Conservation (phyloP, 1,140 invertebrate genomes). For the Mya arenaria region DNA sequence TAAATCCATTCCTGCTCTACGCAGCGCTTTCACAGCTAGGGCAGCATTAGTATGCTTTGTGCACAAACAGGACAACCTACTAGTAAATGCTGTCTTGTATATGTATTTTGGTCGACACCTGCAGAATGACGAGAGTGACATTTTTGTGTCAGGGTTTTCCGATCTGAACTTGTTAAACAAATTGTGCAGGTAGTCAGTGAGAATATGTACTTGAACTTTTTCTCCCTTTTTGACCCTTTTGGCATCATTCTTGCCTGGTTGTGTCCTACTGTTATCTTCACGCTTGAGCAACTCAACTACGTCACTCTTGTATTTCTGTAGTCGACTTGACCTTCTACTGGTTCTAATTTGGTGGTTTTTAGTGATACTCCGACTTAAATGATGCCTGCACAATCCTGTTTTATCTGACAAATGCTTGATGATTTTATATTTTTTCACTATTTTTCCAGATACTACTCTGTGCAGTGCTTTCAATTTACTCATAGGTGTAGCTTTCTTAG, state of each 20-base stretch:
- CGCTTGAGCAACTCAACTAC: conserved; percentile 16
- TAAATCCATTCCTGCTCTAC: neutral
- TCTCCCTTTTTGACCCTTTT: neutral
- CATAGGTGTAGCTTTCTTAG: neutral
- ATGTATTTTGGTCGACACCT: too few species aligned
- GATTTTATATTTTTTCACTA: conserved; percentile 36
- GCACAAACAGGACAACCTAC: too few species aligned
- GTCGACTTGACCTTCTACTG: neutral
- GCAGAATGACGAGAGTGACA: too few species aligned
- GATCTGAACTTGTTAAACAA: too few species aligned
- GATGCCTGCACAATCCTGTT: conserved; percentile 29
- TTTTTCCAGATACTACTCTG: conserved; percentile 45
- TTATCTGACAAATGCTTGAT: neutral
- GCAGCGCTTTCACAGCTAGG: conserved; percentile 2
- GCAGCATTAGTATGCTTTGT: too few species aligned
- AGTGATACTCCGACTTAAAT: neutral
- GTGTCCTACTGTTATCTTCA: conserved; percentile 49
- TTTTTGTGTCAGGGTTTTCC: too few species aligned
- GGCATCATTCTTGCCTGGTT: conserved; percentile 28
- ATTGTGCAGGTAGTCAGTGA: too few species aligned
- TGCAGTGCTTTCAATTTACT: conserved; percentile 4
- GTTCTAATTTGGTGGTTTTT: conserved; percentile 19
- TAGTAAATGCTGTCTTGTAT: too few species aligned
- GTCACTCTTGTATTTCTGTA: neutral
- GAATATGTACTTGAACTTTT: conserved; percentile 9